These are phyloP conservation scores for Pachyseris speciosa DNA, from an alignment of 64 coral and sea anemone genomes.

Conservation along the genomic window DNA sequence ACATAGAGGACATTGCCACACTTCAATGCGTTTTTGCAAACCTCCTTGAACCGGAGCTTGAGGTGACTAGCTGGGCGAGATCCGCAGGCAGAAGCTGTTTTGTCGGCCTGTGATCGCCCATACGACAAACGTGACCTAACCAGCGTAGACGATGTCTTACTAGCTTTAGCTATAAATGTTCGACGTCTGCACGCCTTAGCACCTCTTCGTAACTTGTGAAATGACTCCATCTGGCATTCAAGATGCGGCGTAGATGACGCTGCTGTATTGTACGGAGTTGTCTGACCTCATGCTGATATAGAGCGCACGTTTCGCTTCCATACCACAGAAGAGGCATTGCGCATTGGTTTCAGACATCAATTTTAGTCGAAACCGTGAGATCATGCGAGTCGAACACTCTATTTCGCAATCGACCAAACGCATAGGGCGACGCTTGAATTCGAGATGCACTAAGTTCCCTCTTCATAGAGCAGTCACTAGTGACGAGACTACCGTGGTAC, in stretches of 20 bases:
- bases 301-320: conserved; percentile 31
- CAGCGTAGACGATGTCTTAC: conserved; percentile 2
- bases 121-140: not conserved
- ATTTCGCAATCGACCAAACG: conserved; percentile 14
- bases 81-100: not conserved
- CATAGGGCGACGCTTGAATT: conserved; percentile 52
- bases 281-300: conserved; percentile 13
- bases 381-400: conserved; percentile 28
- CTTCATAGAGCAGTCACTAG: conserved; percentile 58
- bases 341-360: not conserved
- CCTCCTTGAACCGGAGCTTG: not conserved
- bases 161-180: conserved; percentile 10
- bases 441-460: conserved; percentile 41
- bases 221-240: not conserved
- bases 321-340: conserved; percentile 38
- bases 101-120: not conserved
- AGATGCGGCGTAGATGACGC: not conserved
- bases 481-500: conserved; percentile 33
- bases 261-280: not conserved
- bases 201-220: conserved; percentile 22
- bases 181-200: not conserved
- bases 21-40: not conserved
- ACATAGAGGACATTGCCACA: not conserved
- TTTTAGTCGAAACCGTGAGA: not conserved
- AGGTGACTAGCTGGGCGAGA: not conserved